A percentile compares a stretch with the other conserved stretches of the same genome.
phyloP scores from a whole-genome alignment of 2,797 vertebrate genomes.

The Halcyon smyrnensis region DNA sequence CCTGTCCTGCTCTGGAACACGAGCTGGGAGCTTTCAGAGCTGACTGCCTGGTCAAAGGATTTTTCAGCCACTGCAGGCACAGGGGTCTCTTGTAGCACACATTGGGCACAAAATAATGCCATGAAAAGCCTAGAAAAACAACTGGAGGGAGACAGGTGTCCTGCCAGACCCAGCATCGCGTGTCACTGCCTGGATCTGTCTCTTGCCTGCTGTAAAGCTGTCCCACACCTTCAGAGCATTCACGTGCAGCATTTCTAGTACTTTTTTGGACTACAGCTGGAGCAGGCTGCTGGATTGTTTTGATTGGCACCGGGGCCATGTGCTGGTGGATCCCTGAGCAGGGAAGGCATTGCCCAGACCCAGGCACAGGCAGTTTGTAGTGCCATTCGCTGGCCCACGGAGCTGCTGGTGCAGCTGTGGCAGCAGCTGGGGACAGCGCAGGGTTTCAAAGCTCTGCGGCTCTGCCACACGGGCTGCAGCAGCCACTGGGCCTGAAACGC shows the following conservation, averaged over 20 bases:
- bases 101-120: neutral
- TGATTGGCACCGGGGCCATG: neutral
- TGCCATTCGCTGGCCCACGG: neutral
- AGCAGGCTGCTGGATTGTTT: neutral
- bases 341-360: accelerated
- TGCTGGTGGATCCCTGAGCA: neutral
- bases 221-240: neutral
- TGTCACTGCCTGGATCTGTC: neutral
- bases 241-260: neutral
- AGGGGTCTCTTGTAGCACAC: no score
- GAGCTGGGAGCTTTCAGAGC: neutral
- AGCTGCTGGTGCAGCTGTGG: neutral
- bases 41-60: neutral
- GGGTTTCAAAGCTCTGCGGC: no score
- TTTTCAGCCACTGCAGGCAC: neutral
- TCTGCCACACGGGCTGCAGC: no score
- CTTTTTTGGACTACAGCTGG: neutral
- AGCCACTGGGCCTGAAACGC: no score
- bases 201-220: neutral
- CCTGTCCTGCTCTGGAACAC: neutral
- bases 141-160: neutral
- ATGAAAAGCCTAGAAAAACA: neutral
- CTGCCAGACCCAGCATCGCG: neutral
- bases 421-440: no score
- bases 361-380: neutral